These are phyloP conservation scores for Orthochromis malagaraziensis DNA, from an alignment of 2,113 vertebrate species.

Conservation along the genomic window DNA sequence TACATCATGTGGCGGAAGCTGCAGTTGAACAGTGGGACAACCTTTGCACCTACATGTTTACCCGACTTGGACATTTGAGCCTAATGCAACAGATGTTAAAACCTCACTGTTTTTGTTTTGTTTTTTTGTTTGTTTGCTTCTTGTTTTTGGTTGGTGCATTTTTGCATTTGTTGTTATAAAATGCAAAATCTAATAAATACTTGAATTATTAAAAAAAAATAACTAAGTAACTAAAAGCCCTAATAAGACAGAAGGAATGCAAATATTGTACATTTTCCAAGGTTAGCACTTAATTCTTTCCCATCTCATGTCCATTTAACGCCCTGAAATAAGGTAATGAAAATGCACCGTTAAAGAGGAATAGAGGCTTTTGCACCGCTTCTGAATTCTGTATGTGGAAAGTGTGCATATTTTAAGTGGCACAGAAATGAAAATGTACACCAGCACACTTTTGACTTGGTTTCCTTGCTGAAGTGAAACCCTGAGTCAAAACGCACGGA, in stretches of 20 bases:
- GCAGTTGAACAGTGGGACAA: neutral
- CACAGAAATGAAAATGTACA: neutral
- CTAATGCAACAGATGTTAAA: neutral
- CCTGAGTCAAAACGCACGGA: neutral
- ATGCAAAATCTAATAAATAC: neutral
- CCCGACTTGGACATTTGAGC: neutral
- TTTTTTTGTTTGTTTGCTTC: neutral
- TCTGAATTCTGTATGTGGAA: neutral
- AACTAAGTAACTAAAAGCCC: neutral
- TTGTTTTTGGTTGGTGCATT: accelerated
- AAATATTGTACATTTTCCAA: neutral
- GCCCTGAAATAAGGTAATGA: neutral
- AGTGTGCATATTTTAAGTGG: neutral
- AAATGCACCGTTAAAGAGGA: neutral
- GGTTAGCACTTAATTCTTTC: neutral
- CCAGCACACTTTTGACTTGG: neutral
- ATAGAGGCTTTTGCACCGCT: neutral
- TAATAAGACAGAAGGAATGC: neutral
- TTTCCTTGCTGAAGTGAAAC: neutral
- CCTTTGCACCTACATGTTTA: neutral
- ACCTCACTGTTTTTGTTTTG: neutral
- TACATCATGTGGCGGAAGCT: neutral
- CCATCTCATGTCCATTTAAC: neutral
- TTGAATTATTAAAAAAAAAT: neutral
- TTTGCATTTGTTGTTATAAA: neutral